Evolutionary conservation across 2,888 invertebrate genomes (phyloP).

Genomic region (Mythimna albipuncta): DNA sequence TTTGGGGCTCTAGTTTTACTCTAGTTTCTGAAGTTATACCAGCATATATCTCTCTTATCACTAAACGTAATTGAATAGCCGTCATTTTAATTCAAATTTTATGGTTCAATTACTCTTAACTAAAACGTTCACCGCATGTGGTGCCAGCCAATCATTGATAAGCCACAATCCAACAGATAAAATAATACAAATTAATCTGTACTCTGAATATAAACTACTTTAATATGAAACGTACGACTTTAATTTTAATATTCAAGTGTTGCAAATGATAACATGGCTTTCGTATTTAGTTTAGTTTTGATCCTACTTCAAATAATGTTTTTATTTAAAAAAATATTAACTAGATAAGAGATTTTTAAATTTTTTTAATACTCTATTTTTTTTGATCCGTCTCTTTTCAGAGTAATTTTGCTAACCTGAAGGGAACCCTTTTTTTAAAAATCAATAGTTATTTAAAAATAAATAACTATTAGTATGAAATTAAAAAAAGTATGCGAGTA

Average conservation of each 20-base stretch:
- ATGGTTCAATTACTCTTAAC: constrained; percentile 34
- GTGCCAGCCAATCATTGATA: constrained; percentile 43
- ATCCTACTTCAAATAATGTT: background rate
- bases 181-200: constrained; percentile 43
- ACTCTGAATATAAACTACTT: constrained; percentile 18
- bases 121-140: constrained; percentile 44
- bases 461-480: background rate
- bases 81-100: constrained; percentile 32
- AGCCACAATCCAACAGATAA: constrained; percentile 39
- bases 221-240: constrained; percentile 14
- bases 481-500: too few species aligned
- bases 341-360: background rate
- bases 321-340: background rate
- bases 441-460: too few species aligned
- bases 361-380: too few species aligned
- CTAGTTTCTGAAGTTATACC: background rate
- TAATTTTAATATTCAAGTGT: constrained; percentile 13
- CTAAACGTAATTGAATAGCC: constrained; percentile 11
- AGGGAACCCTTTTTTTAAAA: too few species aligned
- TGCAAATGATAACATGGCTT: constrained; percentile 15
- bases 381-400: too few species aligned
- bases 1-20: constrained; percentile 12
- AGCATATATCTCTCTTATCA: background rate
- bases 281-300: constrained; percentile 4
- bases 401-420: background rate